Conservation (phyloP, 2,113 vertebrate genomes). For the Erinaceus europaeus region DNA sequence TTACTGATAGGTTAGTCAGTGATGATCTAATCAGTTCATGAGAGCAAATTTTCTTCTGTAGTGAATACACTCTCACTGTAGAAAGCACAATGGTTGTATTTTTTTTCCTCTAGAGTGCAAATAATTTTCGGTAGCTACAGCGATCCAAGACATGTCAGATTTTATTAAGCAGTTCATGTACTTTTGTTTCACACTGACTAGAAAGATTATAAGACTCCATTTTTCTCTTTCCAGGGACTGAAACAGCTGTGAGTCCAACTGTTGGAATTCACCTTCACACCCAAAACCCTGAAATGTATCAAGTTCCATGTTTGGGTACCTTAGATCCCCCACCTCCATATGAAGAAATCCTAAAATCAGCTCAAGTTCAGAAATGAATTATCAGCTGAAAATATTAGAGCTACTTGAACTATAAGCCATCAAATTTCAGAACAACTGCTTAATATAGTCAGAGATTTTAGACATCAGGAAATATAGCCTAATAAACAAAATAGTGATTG, state of each 20-base stretch:
- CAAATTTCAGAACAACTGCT: background rate
- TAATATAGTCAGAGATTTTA: background rate
- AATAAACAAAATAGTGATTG: background rate
- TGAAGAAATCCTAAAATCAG: slow-evolving; percentile 78
- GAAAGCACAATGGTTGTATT: background rate
- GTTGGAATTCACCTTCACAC: slow-evolving; percentile 22
- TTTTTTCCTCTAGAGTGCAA: background rate
- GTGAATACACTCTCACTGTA: background rate
- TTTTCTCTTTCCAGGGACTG: slow-evolving; percentile 71
- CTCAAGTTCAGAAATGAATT: slow-evolving; percentile 16
- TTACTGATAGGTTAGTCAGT: background rate
- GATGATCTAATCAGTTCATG: background rate
- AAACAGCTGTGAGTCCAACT: background rate
- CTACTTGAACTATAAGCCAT: background rate
- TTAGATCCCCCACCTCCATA: slow-evolving; percentile 79
- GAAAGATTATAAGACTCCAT: slow-evolving; percentile 20
- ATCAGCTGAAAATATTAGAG: background rate
- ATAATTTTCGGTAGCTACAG: slow-evolving; percentile 35
- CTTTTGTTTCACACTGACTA: slow-evolving; percentile 2
- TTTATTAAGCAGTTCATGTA: background rate
- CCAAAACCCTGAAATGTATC: background rate
- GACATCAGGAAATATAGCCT: background rate
- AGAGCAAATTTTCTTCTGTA: background rate
- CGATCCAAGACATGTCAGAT: slow-evolving; percentile 21
- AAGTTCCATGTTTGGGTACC: background rate